Base-by-base conservation (phyloP, 2,113 vertebrate species). In the Ovibos moschatus region DNA sequence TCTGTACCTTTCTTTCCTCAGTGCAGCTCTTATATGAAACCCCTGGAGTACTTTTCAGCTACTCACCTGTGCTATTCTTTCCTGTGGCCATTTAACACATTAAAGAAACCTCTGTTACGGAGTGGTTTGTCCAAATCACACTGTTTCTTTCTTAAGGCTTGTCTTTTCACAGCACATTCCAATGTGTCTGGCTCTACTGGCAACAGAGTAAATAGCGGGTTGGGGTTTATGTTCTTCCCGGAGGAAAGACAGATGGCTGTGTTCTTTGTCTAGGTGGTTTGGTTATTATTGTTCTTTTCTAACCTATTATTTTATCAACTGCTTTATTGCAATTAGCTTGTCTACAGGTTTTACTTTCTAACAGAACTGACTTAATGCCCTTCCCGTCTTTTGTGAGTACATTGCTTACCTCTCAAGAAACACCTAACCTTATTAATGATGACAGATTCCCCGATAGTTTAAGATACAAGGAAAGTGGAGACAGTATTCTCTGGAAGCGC, bases 271-370 rank as follows among this genome's bases (percentile, higher is more conserved):
- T 81, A 91, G 40, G 33, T 92, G 89, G 84, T 87, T 88, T 60
- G 67, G 51, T 89, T 95, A 19, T 89, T 95, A 21, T 78, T 94
- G 90, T 95, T 58, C 50, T 97, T 95, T 89, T 45, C 78, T 33
- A 96, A 97, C 64, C 17, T 97, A 21, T 55, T 97, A 89, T 97
- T 3, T 94, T 74, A 78, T 91, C 83, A 89, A 83, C 17, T 50
- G 5, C 36, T 97, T 97, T 67, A 62, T 51, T 95, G 81, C 27
- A 95, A 15, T 84, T 88, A 78, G 12, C 92, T 96, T 92, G 78
- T 89, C 93, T 88, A 58, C 89, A 94, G 93, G 91, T 98, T 98
- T 98, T 82, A 0, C 87, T 98, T 97, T 97, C 33, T 86, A 91
- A 62, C 17, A 93, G 67, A 97, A 95, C 94, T 76, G 16, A 92